Percentiles rank a stretch among this genome's conserved stretches.
phyloP scores from a whole-genome alignment of 2,113 vertebrate genomes.

The Silurus glanis region DNA sequence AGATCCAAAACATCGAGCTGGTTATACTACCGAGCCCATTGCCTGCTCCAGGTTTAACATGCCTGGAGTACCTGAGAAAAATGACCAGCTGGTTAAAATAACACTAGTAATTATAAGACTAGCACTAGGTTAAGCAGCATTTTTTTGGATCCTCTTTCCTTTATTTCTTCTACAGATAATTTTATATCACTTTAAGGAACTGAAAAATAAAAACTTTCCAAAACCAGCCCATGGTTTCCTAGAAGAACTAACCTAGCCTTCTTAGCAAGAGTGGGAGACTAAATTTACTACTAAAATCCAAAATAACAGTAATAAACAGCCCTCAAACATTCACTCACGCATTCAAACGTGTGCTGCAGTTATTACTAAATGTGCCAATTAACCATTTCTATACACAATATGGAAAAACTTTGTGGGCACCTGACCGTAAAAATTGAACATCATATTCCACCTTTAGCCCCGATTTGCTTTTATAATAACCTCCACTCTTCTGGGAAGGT shows the following conservation, averaged over 20 bases:
- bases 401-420: too few species aligned
- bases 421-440: too few species aligned
- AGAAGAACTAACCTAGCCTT: background rate
- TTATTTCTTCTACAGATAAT: background rate
- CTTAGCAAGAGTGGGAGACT: too few species aligned
- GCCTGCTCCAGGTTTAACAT: background rate
- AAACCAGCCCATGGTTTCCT: slow-evolving; percentile 6
- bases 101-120: background rate
- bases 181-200: background rate
- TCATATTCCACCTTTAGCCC: too few species aligned
- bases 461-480: too few species aligned
- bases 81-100: background rate
- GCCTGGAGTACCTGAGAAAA: background rate
- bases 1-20: background rate
- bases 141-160: background rate
- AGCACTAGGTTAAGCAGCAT: background rate
- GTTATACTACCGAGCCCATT: background rate
- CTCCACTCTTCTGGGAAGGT: too few species aligned
- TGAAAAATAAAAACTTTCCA: background rate
- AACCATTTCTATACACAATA: too few species aligned
- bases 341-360: background rate
- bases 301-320: background rate
- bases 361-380: background rate
- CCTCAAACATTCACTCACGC: background rate
- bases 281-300: too few species aligned